Conservation (phyloP, 2,888 invertebrate genomes). For the Julus scandinavius region DNA sequence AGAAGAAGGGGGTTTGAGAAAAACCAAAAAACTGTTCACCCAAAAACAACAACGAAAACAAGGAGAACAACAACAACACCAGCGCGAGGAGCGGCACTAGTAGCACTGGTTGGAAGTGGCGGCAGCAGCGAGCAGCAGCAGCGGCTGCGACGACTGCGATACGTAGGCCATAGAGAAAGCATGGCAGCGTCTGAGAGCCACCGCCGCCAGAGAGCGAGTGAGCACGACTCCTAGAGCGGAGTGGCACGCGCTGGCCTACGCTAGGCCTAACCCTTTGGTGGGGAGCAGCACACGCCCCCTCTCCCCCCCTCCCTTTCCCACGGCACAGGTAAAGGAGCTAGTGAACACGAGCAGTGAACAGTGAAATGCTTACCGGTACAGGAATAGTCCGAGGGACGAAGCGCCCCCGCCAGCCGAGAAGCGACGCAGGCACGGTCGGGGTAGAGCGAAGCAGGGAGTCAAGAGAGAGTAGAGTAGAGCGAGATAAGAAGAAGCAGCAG, state of each 20-base stretch:
- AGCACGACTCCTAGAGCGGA: not conserved
- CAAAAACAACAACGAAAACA: not conserved
- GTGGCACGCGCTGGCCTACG: not conserved
- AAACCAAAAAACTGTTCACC: not conserved
- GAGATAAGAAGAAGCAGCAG: not conserved
- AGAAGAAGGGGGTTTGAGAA: not conserved
- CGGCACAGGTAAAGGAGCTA: conserved; percentile 9
- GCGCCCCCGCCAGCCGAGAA: not conserved
- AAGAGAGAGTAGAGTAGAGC: not conserved
- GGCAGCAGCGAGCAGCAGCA: conserved; percentile 21
- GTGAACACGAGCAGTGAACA: not conserved
- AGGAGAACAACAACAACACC: not conserved
- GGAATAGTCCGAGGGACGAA: conserved; percentile 19
- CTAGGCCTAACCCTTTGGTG: conserved; percentile 9
- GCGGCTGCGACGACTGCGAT: not conserved
- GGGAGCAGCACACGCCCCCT: not conserved
- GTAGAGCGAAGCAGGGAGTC: not conserved
- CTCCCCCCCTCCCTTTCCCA: not conserved
- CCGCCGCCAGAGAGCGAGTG: not conserved
- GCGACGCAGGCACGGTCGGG: not conserved
- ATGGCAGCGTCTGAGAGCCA: not conserved
- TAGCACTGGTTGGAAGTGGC: conserved; percentile 20
- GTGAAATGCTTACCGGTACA: conserved; percentile 11
- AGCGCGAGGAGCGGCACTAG: not conserved
- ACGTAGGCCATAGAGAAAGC: not conserved